Percentiles rank a stretch among this genome's conserved stretches.
Evolutionary conservation across 2,888 invertebrate genomes (phyloP).

Genomic region (Norana najaformis): DNA sequence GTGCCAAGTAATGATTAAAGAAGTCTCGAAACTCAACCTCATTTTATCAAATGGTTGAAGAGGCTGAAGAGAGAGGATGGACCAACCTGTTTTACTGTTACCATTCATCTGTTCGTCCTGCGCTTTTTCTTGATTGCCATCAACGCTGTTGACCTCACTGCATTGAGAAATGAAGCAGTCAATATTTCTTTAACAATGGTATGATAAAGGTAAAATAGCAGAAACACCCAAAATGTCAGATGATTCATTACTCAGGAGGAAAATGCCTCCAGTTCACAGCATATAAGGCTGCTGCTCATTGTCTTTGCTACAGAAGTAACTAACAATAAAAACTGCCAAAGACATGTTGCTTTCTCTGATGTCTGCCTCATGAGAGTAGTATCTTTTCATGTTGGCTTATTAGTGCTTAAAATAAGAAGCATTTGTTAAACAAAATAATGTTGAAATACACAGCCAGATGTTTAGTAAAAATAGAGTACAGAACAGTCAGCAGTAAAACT

Average conservation of each 20-base stretch:
- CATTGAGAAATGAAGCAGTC: neutral
- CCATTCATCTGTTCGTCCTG: neutral
- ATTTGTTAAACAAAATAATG: neutral
- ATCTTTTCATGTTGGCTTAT: neutral
- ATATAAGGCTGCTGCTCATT: neutral
- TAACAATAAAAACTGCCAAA: neutral
- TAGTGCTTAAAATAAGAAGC: neutral
- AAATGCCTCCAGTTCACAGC: neutral
- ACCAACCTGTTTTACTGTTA: neutral
- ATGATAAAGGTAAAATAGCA: too few relatives aligned
- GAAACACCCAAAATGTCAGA: neutral
- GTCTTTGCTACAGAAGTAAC: neutral
- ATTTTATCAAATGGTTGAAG: neutral
- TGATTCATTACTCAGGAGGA: neutral
- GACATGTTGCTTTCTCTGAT: neutral
- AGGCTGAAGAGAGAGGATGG: neutral
- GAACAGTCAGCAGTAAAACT: neutral
- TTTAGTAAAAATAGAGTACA: neutral
- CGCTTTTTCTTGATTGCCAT: neutral
- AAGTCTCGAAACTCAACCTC: neutral
- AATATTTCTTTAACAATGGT: neutral
- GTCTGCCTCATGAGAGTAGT: neutral
- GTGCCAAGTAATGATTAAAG: neutral
- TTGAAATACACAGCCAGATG: neutral
- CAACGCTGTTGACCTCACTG: neutral